Base-by-base conservation (phyloP, 2,888 invertebrate genomes). In the Caenorhabditis wallacei region DNA sequence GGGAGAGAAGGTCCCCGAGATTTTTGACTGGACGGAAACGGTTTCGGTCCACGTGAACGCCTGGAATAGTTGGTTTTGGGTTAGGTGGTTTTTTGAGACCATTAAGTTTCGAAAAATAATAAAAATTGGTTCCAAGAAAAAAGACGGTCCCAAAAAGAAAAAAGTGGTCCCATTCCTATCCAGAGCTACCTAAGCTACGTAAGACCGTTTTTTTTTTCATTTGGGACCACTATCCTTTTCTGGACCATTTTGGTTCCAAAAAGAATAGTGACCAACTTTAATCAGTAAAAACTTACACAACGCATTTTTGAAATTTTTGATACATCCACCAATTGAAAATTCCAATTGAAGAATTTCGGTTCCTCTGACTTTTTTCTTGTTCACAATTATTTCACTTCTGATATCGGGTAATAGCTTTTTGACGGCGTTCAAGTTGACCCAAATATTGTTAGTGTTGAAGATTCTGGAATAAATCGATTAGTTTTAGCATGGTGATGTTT, bases 371-470 rank as follows among this genome's bases (percentile, higher is more conserved):
- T 68, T 86, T 87, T 99, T 99, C 89, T 96, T 96, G 92, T 99
- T 99, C 0, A 98, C 95, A 89, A 99, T 99, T 13, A 99, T 94
- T 93, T 99, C 99, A 95, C 99, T 95, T 89, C 96, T 96, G 11
- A 99, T 93, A 0, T 95, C 94, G 22, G 95, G 95, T 88, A 99
- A 94, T 0, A 96, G 95, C 70, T 96, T 94, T 89, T 96, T 95
- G 53, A 98, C 96, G n/a, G 87, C 97, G 86, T 95, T 94, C 70
- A 99, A 93, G 92, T 96, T 97, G 2, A 97, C 96, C 99, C 99
- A 99, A 88, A 99, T 94, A 92, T 99, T 99, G 92, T 99, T 99
- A 0, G 99, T 99, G 93, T 99, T 99, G 94, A 99, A 99, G 93
- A 97, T 98, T 86, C 93, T 94, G 86, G 71, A 90, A 82, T 66